phyloP scores from a whole-genome alignment of 2,888 invertebrate genomes.

The Argyresthia albistria region DNA sequence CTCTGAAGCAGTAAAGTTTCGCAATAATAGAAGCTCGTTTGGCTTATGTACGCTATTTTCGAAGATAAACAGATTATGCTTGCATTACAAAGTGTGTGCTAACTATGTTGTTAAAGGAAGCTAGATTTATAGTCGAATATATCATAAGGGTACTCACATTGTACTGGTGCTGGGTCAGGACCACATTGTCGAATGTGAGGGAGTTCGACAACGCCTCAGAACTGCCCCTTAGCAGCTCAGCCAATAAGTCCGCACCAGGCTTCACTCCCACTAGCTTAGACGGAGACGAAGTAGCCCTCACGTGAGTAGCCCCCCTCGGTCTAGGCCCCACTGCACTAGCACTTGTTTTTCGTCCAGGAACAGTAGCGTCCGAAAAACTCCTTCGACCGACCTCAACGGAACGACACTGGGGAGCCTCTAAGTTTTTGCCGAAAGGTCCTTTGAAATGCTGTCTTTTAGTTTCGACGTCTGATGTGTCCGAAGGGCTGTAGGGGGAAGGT shows the following conservation, averaged over 20 bases:
- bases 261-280: constrained; percentile 79
- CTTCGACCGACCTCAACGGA: constrained; percentile 71
- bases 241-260: constrained; percentile 75
- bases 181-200: constrained; percentile 63
- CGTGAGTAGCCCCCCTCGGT: constrained; percentile 74
- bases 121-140: constrained; percentile 2
- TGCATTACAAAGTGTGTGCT: constrained; percentile 33
- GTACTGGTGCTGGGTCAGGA: constrained; percentile 61
- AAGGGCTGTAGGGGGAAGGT: constrained; percentile 76
- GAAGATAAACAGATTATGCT: constrained; percentile 37
- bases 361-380: constrained; percentile 58
- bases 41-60: constrained; percentile 36
- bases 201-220: constrained; percentile 82
- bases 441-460: constrained; percentile 70
- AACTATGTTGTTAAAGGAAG: constrained; percentile 34
- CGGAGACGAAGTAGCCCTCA: constrained; percentile 85
- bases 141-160: constrained; percentile 47
- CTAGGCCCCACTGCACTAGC: constrained; percentile 61
- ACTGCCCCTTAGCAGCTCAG: constrained; percentile 83
- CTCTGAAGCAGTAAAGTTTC: constrained; percentile 28
- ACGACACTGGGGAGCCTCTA: constrained; percentile 59
- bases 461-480: constrained; percentile 70
- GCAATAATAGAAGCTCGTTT: constrained; percentile 36
- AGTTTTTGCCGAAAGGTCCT: constrained; percentile 74
- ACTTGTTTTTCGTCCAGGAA: constrained; percentile 74